These are phyloP conservation scores for Hedya salicella DNA, from an alignment of 2,888 invertebrate species.

Conservation along the genomic window DNA sequence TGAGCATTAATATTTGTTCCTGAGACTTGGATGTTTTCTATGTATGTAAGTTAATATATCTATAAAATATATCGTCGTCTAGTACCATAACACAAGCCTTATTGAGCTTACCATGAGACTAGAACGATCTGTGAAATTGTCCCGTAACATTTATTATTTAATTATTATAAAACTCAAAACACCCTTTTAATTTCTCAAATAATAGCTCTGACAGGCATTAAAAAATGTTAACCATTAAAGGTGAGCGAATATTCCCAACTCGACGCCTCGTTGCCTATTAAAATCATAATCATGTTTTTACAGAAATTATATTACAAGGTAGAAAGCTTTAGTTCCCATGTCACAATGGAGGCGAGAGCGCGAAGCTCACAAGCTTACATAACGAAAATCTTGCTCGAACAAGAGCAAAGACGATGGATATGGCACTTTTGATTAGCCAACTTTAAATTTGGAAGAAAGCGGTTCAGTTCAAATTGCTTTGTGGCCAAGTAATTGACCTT, in stretches of 20 bases:
- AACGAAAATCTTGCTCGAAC: conserved; percentile 25
- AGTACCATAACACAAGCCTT: too few relatives aligned
- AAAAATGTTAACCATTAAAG: background rate
- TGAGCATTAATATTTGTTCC: too few relatives aligned
- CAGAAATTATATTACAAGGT: conserved; percentile 45
- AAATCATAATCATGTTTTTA: conserved; percentile 39
- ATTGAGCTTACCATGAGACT: too few relatives aligned
- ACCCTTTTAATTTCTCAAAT: background rate
- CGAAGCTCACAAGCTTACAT: conserved; percentile 42
- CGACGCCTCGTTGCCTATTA: conserved; percentile 26
- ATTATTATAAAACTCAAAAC: too few relatives aligned
- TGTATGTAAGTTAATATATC: too few relatives aligned
- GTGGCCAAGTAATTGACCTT: conserved; percentile 35
- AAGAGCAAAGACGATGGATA: conserved; percentile 36
- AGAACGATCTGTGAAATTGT: too few relatives aligned
- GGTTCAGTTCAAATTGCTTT: conserved; percentile 37
- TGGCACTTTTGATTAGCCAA: conserved; percentile 36
- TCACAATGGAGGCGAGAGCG: conserved; percentile 57
- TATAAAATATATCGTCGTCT: too few relatives aligned
- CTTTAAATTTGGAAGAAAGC: conserved; percentile 39
- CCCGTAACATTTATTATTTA: too few relatives aligned
- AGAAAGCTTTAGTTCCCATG: conserved; percentile 69
- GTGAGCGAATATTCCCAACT: conserved; percentile 17
- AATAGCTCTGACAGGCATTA: conserved; percentile 9
- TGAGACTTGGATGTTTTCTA: too few relatives aligned